These are phyloP conservation scores for Sipha maydis DNA, from an alignment of 2,888 invertebrate species.

Conservation along the genomic window DNA sequence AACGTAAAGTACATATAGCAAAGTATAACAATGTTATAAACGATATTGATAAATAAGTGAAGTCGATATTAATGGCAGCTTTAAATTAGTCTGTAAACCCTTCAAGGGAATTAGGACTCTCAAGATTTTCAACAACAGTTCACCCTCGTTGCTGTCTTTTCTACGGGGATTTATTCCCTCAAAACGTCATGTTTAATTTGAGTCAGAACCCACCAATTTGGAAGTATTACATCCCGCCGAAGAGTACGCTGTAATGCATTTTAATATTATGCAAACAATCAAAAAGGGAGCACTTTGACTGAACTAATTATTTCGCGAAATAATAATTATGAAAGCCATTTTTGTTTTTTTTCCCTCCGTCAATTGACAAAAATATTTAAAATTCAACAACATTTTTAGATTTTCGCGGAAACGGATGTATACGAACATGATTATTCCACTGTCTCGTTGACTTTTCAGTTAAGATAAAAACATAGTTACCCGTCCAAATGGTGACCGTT, in stretches of 20 bases:
- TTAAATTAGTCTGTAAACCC: conserved; percentile 30
- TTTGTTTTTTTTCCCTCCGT: not conserved
- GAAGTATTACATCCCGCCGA: not conserved
- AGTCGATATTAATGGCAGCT: conserved; percentile 25
- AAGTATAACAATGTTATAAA: not conserved
- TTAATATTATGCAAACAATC: conserved; percentile 23
- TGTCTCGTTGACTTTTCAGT: not conserved
- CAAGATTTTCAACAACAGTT: conserved; percentile 24
- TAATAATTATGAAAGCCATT: not conserved
- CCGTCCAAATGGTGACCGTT: not conserved
- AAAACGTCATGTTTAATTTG: conserved; percentile 43
- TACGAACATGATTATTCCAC: not conserved
- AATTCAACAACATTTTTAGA: not conserved
- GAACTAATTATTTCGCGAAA: conserved; percentile 19
- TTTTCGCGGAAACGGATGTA: not conserved
- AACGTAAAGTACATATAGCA: not conserved
- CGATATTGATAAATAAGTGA: conserved; percentile 10
- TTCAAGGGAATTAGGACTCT: conserved; percentile 27
- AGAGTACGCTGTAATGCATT: not conserved
- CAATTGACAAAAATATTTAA: not conserved
- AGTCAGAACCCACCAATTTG: conserved; percentile 1
- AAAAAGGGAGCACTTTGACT: conserved; percentile 25
- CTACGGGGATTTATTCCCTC: conserved; percentile 39
- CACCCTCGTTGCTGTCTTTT: not conserved
- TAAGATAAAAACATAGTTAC: not conserved